These are phyloP conservation scores for Sebastes miniatus DNA, from an alignment of 2,797 vertebrate genomes.

Conservation along the genomic window DNA sequence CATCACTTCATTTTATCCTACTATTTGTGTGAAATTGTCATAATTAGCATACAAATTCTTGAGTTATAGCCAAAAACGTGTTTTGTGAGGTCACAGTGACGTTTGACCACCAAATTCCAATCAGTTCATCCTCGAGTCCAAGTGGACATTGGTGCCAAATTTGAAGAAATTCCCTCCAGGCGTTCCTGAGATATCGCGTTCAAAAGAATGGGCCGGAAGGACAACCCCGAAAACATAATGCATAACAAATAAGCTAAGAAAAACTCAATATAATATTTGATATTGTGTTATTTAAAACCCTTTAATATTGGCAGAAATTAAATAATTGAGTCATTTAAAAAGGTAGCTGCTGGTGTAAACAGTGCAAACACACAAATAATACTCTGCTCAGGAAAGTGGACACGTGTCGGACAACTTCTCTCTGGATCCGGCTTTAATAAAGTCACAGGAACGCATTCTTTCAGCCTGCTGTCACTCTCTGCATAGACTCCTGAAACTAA, in stretches of 20 bases:
- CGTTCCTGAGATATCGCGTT: not conserved
- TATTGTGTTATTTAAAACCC: not conserved
- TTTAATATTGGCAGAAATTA: not conserved
- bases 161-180: not conserved
- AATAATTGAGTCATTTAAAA: not conserved
- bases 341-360: not conserved
- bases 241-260: not conserved
- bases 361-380: not conserved
- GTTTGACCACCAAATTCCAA: too few relatives aligned
- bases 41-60: not conserved
- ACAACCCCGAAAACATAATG: too few relatives aligned
- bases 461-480: constrained; percentile 41
- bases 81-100: too few relatives aligned
- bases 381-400: not conserved
- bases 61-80: too few relatives aligned
- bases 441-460: constrained; percentile 43
- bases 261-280: not conserved
- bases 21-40: not conserved
- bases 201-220: not conserved
- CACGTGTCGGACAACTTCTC: constrained; percentile 17
- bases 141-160: not conserved
- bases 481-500: constrained; percentile 26
- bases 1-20: not conserved
- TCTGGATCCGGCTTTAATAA: constrained; percentile 18
- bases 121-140: not conserved